These are phyloP conservation scores for Ectemnius cavifrons DNA, from an alignment of 2,888 invertebrate species.

Conservation along the genomic window DNA sequence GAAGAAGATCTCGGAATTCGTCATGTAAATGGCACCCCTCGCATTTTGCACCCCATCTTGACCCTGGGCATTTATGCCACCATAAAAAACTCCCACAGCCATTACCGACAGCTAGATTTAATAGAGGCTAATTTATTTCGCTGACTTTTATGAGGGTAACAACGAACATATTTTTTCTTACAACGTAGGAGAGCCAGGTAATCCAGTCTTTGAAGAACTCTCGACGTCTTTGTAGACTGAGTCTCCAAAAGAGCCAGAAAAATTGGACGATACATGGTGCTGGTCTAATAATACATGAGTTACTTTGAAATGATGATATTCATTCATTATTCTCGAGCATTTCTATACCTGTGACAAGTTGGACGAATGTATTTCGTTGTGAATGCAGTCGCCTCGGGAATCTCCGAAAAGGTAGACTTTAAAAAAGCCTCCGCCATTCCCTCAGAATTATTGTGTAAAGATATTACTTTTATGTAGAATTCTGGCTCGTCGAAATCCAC, in stretches of 20 bases:
- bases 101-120: slow-evolving; percentile 73
- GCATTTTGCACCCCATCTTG: slow-evolving; percentile 79
- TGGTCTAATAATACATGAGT: slow-evolving; percentile 55
- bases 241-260: slow-evolving; percentile 77
- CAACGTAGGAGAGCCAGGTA: slow-evolving; percentile 43
- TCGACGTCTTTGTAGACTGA: slow-evolving; percentile 75
- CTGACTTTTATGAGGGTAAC: neutral
- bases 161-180: slow-evolving; percentile 8
- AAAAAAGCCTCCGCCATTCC: slow-evolving; percentile 20
- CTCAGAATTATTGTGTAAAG: slow-evolving; percentile 54
- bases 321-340: no score
- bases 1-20: slow-evolving; percentile 79
- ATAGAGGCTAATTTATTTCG: slow-evolving; percentile 6
- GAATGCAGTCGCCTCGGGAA: slow-evolving; percentile 18
- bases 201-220: slow-evolving; percentile 56
- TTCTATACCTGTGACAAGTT: no score
- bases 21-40: slow-evolving; percentile 79
- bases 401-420: slow-evolving; percentile 31
- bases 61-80: slow-evolving; percentile 77
- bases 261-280: slow-evolving; percentile 78
- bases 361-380: no score
- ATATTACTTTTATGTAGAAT: slow-evolving; percentile 79
- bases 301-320: no score
- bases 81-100: slow-evolving; percentile 78
- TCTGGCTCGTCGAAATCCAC: slow-evolving; percentile 80